Evolutionary conservation across 2,797 vertebrate genomes (phyloP), one percentile per base, ranked within the genome.

Genomic region (Eutrigla gurnardus): DNA sequence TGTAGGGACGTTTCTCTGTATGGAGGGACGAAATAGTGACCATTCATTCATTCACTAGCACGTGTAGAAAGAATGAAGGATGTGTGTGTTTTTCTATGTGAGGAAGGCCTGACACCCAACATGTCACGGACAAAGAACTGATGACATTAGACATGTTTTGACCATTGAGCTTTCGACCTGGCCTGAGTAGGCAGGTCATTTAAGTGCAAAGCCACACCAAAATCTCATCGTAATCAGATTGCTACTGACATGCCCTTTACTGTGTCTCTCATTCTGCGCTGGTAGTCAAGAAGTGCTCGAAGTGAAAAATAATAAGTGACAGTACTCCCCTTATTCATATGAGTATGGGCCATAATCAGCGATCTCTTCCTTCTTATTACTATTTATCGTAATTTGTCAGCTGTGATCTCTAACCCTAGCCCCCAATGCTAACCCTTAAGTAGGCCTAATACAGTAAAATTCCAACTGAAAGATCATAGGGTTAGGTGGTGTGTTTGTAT

Each of bases 171-270:
- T 73, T 73, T 46, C 33, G 36, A 78, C 39, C 49, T 40, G 12
- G 40, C 32, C 37, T 18, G 40, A 73, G 37, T 25, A 73, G 4
- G 35, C 18, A 77, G 62, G 37, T 65, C 61, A 63, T 75, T 75
- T 58, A 47, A 77, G 79, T 73, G 57, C 62, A 79, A 66, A 62
- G 14, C n/a, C 61, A 79, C 60, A 65, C 10, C 4, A 40, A 79
- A 82, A 75, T 73, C 58, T 49, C 50, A 70, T 17, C 35, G 58
- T 62, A 43, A 35, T 70, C 61, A 42, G 58, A 78, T 46, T 74
- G 74, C 25, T 70, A 64, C 11, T 71, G 70, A 74, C 68, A 54
- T 71, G 46, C 71, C 58, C 55, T 64, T 49, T 25, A 33, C 45
- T 63, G 25, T 65, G 64, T n/a, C 12, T 80, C 37, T 72, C 54